phyloP scores from a whole-genome alignment of 2,797 vertebrate genomes.

The Phoeniculus purpureus region DNA sequence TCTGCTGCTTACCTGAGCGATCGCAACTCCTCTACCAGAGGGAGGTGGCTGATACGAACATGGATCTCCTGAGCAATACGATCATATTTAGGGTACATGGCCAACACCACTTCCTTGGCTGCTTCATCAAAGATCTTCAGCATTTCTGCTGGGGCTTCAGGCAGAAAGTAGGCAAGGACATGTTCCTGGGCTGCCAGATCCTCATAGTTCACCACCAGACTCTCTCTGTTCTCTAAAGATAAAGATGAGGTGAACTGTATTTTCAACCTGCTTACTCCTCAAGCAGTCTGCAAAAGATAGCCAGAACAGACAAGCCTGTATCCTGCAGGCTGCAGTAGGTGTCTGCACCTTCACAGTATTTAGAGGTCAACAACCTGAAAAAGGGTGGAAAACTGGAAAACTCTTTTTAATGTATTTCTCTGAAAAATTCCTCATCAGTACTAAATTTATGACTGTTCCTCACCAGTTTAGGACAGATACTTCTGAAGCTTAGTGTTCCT shows the following conservation, averaged over 20 bases:
- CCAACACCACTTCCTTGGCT: conserved; percentile 93
- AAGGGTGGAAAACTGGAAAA: background rate
- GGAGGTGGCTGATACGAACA: conserved; percentile 93
- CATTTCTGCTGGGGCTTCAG: conserved; percentile 95
- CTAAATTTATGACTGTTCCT: background rate
- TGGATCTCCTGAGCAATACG: conserved; percentile 95
- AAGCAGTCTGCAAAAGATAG: background rate
- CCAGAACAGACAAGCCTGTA: background rate
- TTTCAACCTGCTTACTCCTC: background rate
- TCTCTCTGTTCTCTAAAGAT: conserved; percentile 92
- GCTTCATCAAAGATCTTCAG: conserved; percentile 97
- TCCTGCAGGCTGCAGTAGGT: background rate
- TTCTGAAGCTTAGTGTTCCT: background rate
- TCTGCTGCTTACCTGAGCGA: conserved; percentile 86
- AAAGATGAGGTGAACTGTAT: background rate
- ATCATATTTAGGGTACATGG: conserved; percentile 98
- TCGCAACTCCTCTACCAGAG: conserved; percentile 94
- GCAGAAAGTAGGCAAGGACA: conserved; percentile 94
- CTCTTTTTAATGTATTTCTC: background rate
- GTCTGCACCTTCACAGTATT: background rate
- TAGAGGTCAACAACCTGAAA: background rate
- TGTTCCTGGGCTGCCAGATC: conserved; percentile 94
- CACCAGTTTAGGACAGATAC: background rate
- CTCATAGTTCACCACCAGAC: conserved; percentile 94
- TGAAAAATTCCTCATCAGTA: background rate